A percentile compares a stretch with the other conserved stretches of the same genome.
phyloP scores from a whole-genome alignment of 2,888 invertebrate genomes.

The Phasia obesa region DNA sequence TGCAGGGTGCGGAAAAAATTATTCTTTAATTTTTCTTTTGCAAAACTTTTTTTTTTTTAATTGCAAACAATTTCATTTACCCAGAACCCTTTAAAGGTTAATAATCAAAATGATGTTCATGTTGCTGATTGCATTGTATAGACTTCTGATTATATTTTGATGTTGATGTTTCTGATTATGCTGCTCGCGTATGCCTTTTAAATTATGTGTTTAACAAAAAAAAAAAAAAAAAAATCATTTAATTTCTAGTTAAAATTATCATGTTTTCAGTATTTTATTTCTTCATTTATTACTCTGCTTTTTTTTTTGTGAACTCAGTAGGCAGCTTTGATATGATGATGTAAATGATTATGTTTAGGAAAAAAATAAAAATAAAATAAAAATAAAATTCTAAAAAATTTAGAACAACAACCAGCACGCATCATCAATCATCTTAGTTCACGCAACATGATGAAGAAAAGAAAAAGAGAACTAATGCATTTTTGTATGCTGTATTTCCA shows the following conservation, averaged over 20 bases:
- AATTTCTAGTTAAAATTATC: constrained; percentile 56
- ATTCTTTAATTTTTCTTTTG: too few species aligned
- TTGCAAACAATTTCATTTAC: background rate
- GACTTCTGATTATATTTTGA: constrained; percentile 22
- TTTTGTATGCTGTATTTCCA: constrained; percentile 10
- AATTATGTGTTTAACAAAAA: constrained; percentile 23
- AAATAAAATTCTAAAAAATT: constrained; percentile 34
- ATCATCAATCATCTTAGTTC: constrained; percentile 70
- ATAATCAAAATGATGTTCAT: constrained; percentile 40
- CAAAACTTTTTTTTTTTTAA: too few species aligned
- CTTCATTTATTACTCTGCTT: constrained; percentile 7
- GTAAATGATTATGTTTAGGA: constrained; percentile 63
- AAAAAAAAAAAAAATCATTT: constrained; percentile 48
- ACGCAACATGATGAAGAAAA: constrained; percentile 57
- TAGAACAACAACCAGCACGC: constrained; percentile 59
- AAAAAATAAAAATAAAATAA: background rate
- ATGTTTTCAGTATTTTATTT: constrained; percentile 6
- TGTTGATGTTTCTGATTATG: constrained; percentile 12
- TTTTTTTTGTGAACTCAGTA: background rate
- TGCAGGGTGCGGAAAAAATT: too few species aligned
- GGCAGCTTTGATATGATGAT: constrained; percentile 44
- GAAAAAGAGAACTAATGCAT: constrained; percentile 9
- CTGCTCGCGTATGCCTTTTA: constrained; percentile 31
- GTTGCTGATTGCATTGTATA: constrained; percentile 49
- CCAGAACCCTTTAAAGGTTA: constrained; percentile 2